Evolutionary conservation across 30 jellyfish, hydroid and myxozoan genomes (phyloP).

Genomic region (Hydractinia symbiolongicarpus): DNA sequence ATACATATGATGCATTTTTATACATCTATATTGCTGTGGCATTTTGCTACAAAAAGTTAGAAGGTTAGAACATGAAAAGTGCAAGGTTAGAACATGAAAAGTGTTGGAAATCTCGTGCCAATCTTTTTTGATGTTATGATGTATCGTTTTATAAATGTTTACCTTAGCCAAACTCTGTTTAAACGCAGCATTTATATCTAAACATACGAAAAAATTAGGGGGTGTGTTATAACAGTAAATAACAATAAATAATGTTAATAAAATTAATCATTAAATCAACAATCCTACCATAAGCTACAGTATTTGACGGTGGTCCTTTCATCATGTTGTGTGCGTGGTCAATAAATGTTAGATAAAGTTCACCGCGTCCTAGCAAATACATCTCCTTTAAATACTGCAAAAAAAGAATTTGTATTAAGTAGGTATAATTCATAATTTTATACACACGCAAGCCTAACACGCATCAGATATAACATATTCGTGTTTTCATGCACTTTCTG

Average conservation of each 20-base stretch:
- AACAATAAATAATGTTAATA: too few species aligned
- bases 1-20: too few species aligned
- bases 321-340: conserved; percentile 63
- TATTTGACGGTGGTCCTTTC: conserved; percentile 77
- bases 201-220: background rate
- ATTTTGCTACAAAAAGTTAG: too few species aligned
- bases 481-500: too few species aligned
- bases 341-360: conserved; percentile 75
- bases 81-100: too few species aligned
- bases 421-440: too few species aligned
- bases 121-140: too few species aligned
- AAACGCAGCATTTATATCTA: conserved; percentile 70
- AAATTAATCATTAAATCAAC: background rate
- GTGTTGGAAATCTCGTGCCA: too few species aligned
- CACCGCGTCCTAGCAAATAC: conserved; percentile 94
- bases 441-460: too few species aligned
- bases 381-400: conserved; percentile 68
- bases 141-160: background rate
- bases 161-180: conserved; percentile 86
- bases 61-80: too few species aligned
- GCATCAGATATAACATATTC: too few species aligned
- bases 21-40: too few species aligned
- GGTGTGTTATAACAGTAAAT: background rate
- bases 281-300: conserved; percentile 20
- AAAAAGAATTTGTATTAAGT: background rate